A percentile compares a stretch with the other conserved stretches of the same genome.
These are phyloP conservation scores for Horisme vitalbata DNA, from an alignment of 2,888 invertebrate species.

Conservation along the genomic window DNA sequence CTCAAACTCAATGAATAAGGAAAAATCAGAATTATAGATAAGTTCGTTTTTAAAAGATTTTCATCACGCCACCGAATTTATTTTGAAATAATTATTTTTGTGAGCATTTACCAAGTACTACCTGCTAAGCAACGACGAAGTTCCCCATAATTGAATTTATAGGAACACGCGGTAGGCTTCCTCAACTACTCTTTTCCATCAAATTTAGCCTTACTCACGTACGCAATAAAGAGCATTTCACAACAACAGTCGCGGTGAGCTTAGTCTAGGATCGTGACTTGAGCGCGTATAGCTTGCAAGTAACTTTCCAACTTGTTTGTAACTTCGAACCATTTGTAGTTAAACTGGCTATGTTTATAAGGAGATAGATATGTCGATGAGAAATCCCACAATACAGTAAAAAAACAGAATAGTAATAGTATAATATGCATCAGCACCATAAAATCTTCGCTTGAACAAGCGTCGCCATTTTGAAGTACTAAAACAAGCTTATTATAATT, in stretches of 20 bases:
- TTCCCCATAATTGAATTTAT: conserved; percentile 28
- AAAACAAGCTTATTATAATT: too few species aligned
- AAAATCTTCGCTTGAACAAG: too few species aligned
- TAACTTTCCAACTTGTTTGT: conserved; percentile 74
- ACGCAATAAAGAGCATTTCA: conserved; percentile 18
- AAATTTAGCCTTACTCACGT: conserved; percentile 17
- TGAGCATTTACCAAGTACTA: too few species aligned
- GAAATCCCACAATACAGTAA: conserved; percentile 4
- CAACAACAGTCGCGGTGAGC: conserved; percentile 9
- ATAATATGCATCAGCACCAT: too few species aligned
- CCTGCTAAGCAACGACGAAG: too few species aligned
- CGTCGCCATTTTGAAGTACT: too few species aligned
- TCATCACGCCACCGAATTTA: too few species aligned
- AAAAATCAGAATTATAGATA: too few species aligned
- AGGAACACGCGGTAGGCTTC: conserved; percentile 27
- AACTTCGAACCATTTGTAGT: conserved; percentile 61
- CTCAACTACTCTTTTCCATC: conserved; percentile 13
- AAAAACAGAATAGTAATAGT: not conserved
- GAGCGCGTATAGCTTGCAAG: conserved; percentile 47
- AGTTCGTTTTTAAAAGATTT: too few species aligned
- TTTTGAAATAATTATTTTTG: too few species aligned
- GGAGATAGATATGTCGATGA: conserved; percentile 39
- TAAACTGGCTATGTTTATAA: conserved; percentile 38
- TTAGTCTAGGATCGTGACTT: conserved; percentile 37
- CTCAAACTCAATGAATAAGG: too few species aligned